A percentile compares a stretch with the other conserved stretches of the same genome.
Evolutionary conservation across 2,888 invertebrate species (phyloP).

Genomic region (Synergus itoensis): DNA sequence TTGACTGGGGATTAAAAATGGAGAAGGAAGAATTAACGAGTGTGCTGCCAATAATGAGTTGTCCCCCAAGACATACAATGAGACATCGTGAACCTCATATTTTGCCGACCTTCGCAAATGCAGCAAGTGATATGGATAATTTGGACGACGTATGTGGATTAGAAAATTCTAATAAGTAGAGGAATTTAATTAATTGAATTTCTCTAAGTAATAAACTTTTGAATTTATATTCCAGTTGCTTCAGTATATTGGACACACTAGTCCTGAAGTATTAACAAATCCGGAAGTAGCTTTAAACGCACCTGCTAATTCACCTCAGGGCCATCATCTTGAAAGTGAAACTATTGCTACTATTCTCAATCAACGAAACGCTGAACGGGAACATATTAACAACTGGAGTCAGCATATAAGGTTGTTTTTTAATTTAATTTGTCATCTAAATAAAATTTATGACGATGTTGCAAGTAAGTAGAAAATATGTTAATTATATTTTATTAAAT

Average conservation of each 20-base stretch:
- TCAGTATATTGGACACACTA: slow-evolving; percentile 94
- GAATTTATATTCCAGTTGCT: slow-evolving; percentile 82
- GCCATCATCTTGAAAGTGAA: slow-evolving; percentile 89
- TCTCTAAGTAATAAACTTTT: background rate
- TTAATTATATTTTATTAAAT: slow-evolving; percentile 47
- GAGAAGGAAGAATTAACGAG: slow-evolving; percentile 67
- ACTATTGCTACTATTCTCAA: slow-evolving; percentile 91
- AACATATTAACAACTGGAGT: slow-evolving; percentile 81
- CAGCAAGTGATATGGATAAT: slow-evolving; percentile 93
- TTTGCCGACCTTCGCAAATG: slow-evolving; percentile 89
- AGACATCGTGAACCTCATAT: slow-evolving; percentile 86
- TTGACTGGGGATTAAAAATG: slow-evolving; percentile 63
- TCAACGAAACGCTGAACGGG: slow-evolving; percentile 91
- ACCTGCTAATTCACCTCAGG: slow-evolving; percentile 87
- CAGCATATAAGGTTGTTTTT: slow-evolving; percentile 69
- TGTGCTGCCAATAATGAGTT: slow-evolving; percentile 67
- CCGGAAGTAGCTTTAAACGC: slow-evolving; percentile 84
- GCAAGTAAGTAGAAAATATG: too few relatives aligned
- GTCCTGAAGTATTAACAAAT: slow-evolving; percentile 84
- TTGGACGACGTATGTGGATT: slow-evolving; percentile 88
- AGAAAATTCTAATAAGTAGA: background rate
- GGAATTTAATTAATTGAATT: slow-evolving; percentile 2
- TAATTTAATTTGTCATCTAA: background rate
- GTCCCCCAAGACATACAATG: slow-evolving; percentile 85
- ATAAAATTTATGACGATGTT: background rate